phyloP scores from a whole-genome alignment of 1,140 invertebrate species.

The Eriosoma lanigerum region DNA sequence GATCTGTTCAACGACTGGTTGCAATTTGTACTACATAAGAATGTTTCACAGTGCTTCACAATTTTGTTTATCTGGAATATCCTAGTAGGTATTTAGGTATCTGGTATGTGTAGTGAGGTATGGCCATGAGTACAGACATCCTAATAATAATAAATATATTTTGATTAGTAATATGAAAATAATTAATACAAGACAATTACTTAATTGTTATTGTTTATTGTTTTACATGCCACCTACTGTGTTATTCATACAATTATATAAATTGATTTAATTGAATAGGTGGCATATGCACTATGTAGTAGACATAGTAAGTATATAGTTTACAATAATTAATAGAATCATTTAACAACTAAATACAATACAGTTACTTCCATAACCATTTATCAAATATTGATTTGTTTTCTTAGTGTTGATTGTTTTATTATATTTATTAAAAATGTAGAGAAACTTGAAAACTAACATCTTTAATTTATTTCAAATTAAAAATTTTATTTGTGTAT shows the following conservation, averaged over 20 bases:
- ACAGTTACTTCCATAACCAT: conserved; percentile 2
- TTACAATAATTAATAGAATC: background rate
- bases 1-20: background rate
- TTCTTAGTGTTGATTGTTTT: background rate
- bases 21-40: background rate
- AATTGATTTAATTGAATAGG: background rate
- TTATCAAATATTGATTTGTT: background rate
- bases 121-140: conserved; percentile 73
- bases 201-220: background rate
- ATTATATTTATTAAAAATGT: background rate
- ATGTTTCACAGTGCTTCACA: background rate
- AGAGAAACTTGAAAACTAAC: no score
- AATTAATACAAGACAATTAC: background rate
- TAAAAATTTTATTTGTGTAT: no score
- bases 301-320: background rate
- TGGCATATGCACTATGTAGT: background rate
- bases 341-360: background rate
- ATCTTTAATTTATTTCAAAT: no score
- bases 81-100: conserved; percentile 76
- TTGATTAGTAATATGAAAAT: background rate
- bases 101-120: conserved; percentile 74
- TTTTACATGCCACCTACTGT: conserved; percentile 22
- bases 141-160: conserved; percentile 60
- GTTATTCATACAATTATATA: background rate
- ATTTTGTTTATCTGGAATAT: conserved; percentile 61